Evolutionary conservation across 2,113 vertebrate genomes (phyloP), one percentile per base, ranked within the genome.

Genomic region (Crotophaga sulcirostris): DNA sequence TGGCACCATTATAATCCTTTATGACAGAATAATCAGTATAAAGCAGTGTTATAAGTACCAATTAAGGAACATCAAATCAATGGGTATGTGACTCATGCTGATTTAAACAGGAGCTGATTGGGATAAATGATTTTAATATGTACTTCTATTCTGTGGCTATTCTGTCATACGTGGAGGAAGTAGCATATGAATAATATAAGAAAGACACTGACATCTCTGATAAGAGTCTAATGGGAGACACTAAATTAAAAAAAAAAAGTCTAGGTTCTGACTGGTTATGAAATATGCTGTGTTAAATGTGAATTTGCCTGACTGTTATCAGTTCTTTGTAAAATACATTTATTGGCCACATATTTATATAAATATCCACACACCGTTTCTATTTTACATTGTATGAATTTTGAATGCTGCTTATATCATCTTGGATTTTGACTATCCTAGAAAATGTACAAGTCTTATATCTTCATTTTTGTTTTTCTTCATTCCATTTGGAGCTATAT

Each of bases 1-100:
- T 95, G 82, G 97, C 92, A 84, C 56, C 33, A 9, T 88, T 97
- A 73, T 75, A 96, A 97, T 94, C 93, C 75, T 97, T 97, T 94
- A 90, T 96, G 97, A 91, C 88, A 93, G 94, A 82, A 94, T 96
- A 95, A 97, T 98, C 97, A 96, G 96, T 97, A 97, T 97, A 97
- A 97, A 98, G 94, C 86, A 45, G 87, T 74, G 76, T 85, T 97
- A 56, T 84, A 97, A 95, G 95, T 87, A 95, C 94, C 97, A 98
- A 96, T 98, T 98, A 98, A 97, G 95, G 97, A 97, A 92, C 96
- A 96, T 97, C 90, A 95, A 97, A 98, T 98, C 96, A 97, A 74
- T 97, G 96, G 91, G 79, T 89, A 79, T 93, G 91, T 92, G 94
- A 86, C 90, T 92, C 91, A 75, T 42, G 56, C 97, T 97, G 96